Base-by-base conservation (phyloP, 2,113 vertebrate genomes). In the Romanogobio albipinnatus region DNA sequence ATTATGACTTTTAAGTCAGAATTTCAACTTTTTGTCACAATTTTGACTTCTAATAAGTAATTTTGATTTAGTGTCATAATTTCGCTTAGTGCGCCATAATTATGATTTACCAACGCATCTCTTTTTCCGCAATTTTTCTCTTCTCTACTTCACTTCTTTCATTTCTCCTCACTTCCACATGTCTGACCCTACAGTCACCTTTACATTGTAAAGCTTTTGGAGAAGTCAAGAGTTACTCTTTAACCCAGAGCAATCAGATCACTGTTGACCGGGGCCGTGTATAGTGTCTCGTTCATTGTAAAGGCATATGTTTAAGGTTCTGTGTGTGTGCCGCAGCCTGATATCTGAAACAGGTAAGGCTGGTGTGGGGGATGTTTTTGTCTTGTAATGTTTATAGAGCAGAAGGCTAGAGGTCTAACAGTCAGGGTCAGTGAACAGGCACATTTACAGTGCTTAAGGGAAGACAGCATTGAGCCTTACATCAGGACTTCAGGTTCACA, bases 181-280 rank as follows among this genome's bases (percentile, higher is more conserved):
- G 39, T 58, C 9, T 78, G 75, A 68, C 83, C 75, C 76, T 43
- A 11, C 19, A 22, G 36, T 73, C 76, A 47, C 76, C 64, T 49
- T 29, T 49, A n/a, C 15, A 24, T 53, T 78, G 47, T 66, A 78
- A 84, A 84, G 26, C 26, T 45, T 43, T 62, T 78, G 5, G 33
- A 59, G 76, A 59, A 51, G 83, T 78, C 29, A 70, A 78, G 45
- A 77, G 74, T 78, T 76, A 80, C 64, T 80, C 51, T 79, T 71
- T 84, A 70, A 78, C 33, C 62, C 59, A 5, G 8, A 80, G 22
- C 39, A 47, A 64, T 51, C 78, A 33, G n/a, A 22, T 49, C 7
- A 81, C 7, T 81, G 43, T 36, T 81, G 78, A 68, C 43, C 61
- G 14, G 36, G 43, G 51, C 53, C 39, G 39, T 77, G 26, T 22